phyloP scores from a whole-genome alignment of 2,113 vertebrate genomes.

The Saccopteryx leptura region DNA sequence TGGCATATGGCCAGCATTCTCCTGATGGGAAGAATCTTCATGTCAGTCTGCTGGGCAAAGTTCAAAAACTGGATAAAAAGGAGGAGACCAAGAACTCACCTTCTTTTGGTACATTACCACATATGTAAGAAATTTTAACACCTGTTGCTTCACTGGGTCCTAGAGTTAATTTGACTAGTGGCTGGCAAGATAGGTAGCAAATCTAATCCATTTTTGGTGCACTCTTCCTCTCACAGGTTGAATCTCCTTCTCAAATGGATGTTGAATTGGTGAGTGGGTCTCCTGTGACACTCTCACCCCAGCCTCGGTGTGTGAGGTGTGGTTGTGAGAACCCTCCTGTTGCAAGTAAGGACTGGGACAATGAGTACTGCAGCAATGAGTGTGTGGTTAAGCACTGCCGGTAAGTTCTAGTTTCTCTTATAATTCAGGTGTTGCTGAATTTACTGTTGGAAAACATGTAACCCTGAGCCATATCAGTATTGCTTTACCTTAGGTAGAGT shows the following conservation, averaged over 20 bases:
- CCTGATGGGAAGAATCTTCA: neutral
- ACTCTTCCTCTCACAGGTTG: conserved; percentile 80
- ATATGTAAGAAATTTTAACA: neutral
- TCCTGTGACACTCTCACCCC: conserved; percentile 85
- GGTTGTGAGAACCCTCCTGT: conserved; percentile 94
- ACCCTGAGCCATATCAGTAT: neutral
- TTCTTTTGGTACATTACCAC: neutral
- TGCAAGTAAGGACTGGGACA: conserved; percentile 95
- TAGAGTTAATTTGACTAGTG: neutral
- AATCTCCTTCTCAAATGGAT: conserved; percentile 91
- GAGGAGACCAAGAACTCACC: neutral
- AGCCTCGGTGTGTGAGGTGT: conserved; percentile 91
- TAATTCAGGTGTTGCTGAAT: neutral
- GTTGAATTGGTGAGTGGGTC: conserved; percentile 92
- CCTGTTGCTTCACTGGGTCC: neutral
- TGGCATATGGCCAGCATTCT: neutral
- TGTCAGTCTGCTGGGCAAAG: neutral
- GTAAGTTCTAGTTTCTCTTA: conserved; percentile 82
- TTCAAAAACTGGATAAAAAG: neutral
- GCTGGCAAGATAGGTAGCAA: neutral
- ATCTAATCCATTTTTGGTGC: neutral
- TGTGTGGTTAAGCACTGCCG: conserved; percentile 96
- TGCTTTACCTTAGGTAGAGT: neutral
- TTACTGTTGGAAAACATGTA: neutral
- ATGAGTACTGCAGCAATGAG: conserved; percentile 96